Base-by-base conservation (phyloP, 1,140 invertebrate species). In the Callitettix versicolor region DNA sequence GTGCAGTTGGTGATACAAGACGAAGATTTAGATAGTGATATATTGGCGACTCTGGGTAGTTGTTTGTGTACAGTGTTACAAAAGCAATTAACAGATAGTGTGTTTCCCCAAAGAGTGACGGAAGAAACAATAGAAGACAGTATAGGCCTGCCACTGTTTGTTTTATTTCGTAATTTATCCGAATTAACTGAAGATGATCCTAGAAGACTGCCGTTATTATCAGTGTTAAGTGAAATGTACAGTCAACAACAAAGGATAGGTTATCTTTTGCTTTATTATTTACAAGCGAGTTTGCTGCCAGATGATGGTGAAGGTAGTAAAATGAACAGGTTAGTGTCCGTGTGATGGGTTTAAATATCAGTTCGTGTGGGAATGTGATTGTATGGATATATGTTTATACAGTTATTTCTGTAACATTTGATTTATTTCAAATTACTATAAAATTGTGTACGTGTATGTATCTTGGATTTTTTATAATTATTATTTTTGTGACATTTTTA, bases 221-320 rank as follows among this genome's bases (percentile, higher is more conserved):
- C 81, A 64, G 74, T 84, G 44, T 76, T 88, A 40, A 84, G 79
- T 61, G 90, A 85, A 71, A 84, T 91, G 74, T 80, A 84, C 67
- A 71, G 69, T 58, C 70, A 78, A 61, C 79, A 87, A 65, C 78
- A 84, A 3, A 77, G 77, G 64, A 77, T 91, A 52, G 91, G 91
- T 49, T 95, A 91, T 68, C 76, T 88, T 59, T 72, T 96, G 42
- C 71, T 96, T 18, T 95, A 91, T 69, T 91, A 87, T 70, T 72
- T 91, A 41, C 88, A 89, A 78, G 82, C 87, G 51, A 82, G 85
- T 53, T 34, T 53, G 70, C 72, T 73, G n/a, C 63, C 69, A 63
- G 74, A 76, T 60, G 76, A 78, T 59, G 11, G 21, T 2, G 72
- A 74, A 59, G 76, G 75, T 59, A 61, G 72, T 6, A 59, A 57